phyloP scores from a whole-genome alignment of 2,113 vertebrate species.

The Lepus americanus region DNA sequence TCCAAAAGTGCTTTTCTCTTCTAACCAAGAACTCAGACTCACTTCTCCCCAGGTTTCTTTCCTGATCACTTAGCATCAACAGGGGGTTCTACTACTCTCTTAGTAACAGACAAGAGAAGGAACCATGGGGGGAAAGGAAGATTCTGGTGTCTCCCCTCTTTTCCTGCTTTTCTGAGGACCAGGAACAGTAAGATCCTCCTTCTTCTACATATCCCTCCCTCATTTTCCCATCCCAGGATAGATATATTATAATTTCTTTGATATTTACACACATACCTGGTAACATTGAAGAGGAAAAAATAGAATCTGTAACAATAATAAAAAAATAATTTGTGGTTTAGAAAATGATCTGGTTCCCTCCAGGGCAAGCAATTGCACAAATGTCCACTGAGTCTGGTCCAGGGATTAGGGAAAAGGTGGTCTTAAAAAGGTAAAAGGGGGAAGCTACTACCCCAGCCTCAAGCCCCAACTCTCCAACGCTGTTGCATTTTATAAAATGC shows the following conservation, averaged over 20 bases:
- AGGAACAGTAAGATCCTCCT: conserved; percentile 14
- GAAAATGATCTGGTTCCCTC: conserved; percentile 90
- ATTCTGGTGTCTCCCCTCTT: background rate
- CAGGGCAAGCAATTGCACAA: conserved; percentile 88
- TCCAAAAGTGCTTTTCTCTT: background rate
- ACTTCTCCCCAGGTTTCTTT: conserved; percentile 36
- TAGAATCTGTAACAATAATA: conserved; percentile 92
- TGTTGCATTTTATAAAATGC: conserved; percentile 77
- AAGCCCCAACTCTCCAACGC: conserved; percentile 70
- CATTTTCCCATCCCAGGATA: conserved; percentile 84
- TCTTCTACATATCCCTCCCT: conserved; percentile 69
- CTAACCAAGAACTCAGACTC: conserved; percentile 33
- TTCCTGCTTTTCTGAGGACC: conserved; percentile 55
- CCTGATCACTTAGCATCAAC: conserved; percentile 65
- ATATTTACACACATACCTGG: conserved; percentile 89
- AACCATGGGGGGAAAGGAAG: background rate
- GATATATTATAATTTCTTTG: conserved; percentile 87
- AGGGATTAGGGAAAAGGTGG: conserved; percentile 70
- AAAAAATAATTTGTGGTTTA: conserved; percentile 91
- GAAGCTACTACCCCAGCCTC: conserved; percentile 67
- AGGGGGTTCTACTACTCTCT: conserved; percentile 47
- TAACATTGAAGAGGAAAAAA: conserved; percentile 91
- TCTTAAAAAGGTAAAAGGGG: conserved; percentile 67
- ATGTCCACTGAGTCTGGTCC: conserved; percentile 87
- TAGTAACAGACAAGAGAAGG: conserved; percentile 52